phyloP scores from a whole-genome alignment of 2,888 invertebrate genomes.

The Lymantria monacha region DNA sequence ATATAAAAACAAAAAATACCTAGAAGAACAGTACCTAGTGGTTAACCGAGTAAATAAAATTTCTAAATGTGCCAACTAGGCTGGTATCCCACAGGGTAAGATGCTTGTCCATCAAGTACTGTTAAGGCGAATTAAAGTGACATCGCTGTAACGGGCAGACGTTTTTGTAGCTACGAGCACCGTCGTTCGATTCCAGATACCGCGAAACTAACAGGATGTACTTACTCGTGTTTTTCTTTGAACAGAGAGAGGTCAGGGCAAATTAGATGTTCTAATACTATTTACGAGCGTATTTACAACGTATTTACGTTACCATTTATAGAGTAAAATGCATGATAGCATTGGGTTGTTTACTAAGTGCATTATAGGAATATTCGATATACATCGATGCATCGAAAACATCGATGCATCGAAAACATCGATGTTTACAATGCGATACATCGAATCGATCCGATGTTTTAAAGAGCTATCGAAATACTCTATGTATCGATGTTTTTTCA shows the following conservation, averaged over 20 bases:
- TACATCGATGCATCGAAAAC: too few relatives aligned
- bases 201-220: slow-evolving; percentile 39
- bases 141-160: slow-evolving; percentile 52
- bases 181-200: slow-evolving; percentile 36
- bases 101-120: slow-evolving; percentile 54
- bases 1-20: background rate
- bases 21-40: background rate
- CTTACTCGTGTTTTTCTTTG: slow-evolving; percentile 23
- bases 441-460: too few relatives aligned
- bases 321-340: background rate
- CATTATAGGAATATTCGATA: too few relatives aligned
- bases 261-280: slow-evolving; percentile 15
- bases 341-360: too few relatives aligned
- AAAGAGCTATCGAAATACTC: too few relatives aligned
- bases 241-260: slow-evolving; percentile 20
- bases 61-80: slow-evolving; percentile 17
- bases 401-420: too few relatives aligned
- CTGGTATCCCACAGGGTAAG: slow-evolving; percentile 38
- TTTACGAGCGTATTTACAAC: slow-evolving; percentile 1
- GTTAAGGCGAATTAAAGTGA: slow-evolving; percentile 68
- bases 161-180: slow-evolving; percentile 34
- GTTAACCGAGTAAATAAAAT: background rate
- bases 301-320: slow-evolving; percentile 1
- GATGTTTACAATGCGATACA: too few relatives aligned
- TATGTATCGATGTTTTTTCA: too few relatives aligned